Percentiles rank a stretch among this genome's conserved stretches.
phyloP scores from a whole-genome alignment of 2,797 vertebrate genomes.

The Xenopus petersii region DNA sequence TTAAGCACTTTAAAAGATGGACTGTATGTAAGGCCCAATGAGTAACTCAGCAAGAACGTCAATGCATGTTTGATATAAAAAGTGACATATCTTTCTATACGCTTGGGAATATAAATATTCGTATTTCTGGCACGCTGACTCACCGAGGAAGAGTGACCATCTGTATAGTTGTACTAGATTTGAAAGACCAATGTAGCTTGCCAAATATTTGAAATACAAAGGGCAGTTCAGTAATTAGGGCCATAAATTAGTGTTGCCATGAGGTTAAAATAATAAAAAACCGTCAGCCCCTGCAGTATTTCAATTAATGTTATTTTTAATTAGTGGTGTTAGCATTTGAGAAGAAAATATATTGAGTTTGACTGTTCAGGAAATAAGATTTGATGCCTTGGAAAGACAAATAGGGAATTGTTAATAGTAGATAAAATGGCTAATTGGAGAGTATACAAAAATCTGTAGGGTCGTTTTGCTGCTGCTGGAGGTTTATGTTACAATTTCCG shows the following conservation, averaged over 20 bases:
- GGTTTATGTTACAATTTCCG: neutral
- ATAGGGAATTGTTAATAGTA: conserved; percentile 64
- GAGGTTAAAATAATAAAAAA: conserved; percentile 57
- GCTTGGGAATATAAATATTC: conserved; percentile 50
- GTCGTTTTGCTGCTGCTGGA: conserved; percentile 52
- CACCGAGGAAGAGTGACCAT: conserved; percentile 49
- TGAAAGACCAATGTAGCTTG: conserved; percentile 55
- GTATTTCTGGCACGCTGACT: conserved; percentile 28
- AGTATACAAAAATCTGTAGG: conserved; percentile 58
- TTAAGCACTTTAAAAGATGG: no score
- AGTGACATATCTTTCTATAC: conserved; percentile 52
- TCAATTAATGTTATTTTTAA: conserved; percentile 71
- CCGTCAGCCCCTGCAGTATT: conserved; percentile 62
- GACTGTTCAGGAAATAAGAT: conserved; percentile 63
- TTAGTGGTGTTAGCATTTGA: conserved; percentile 69
- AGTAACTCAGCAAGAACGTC: neutral
- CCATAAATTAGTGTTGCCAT: conserved; percentile 64
- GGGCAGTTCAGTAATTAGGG: conserved; percentile 62
- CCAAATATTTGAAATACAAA: conserved; percentile 63
- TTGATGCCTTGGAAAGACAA: conserved; percentile 59
- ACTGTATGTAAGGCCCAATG: no score
- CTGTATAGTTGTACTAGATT: conserved; percentile 58
- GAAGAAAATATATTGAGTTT: conserved; percentile 68
- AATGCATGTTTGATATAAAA: conserved; percentile 28
- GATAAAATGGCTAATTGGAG: conserved; percentile 60